These are phyloP conservation scores for Streblospio benedicti DNA, from an alignment of 1,140 invertebrate species.

Conservation along the genomic window DNA sequence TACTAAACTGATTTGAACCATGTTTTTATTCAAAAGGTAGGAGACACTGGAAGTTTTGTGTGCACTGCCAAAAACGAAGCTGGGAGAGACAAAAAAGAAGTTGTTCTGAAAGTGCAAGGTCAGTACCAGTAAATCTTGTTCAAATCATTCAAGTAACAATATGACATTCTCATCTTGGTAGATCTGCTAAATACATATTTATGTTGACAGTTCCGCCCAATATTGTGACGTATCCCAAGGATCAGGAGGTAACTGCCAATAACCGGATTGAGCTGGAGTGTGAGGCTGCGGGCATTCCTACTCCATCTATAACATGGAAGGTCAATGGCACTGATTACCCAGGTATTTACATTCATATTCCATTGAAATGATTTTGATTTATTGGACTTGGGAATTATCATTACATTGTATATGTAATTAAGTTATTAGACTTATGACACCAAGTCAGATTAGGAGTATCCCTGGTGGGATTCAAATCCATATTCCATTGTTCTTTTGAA, in stretches of 20 bases:
- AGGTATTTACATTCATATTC: too few species aligned
- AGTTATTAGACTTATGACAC: too few species aligned
- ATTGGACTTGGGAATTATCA: too few species aligned
- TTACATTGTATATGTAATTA: too few species aligned
- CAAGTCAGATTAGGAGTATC: too few species aligned
- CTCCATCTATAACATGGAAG: constrained; percentile 40
- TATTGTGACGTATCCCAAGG: constrained; percentile 31
- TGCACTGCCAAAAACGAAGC: constrained; percentile 44
- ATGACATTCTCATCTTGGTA: not conserved
- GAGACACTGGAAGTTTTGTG: constrained; percentile 42
- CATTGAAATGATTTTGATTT: too few species aligned
- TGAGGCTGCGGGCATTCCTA: constrained; percentile 44
- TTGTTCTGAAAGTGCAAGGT: constrained; percentile 45
- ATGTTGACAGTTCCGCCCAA: constrained; percentile 27
- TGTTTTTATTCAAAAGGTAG: too few species aligned
- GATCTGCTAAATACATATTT: not conserved
- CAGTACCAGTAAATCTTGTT: too few species aligned
- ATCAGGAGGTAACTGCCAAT: constrained; percentile 33
- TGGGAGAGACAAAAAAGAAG: constrained; percentile 37
- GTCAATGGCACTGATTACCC: constrained; percentile 30
- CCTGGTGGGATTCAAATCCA: too few species aligned
- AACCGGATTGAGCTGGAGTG: constrained; percentile 37
- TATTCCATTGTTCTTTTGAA: too few species aligned
- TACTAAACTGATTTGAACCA: too few species aligned
- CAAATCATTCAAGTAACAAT: too few species aligned